Evolutionary conservation across 2,113 vertebrate species (phyloP).

Genomic region (Tachysurus vachellii): DNA sequence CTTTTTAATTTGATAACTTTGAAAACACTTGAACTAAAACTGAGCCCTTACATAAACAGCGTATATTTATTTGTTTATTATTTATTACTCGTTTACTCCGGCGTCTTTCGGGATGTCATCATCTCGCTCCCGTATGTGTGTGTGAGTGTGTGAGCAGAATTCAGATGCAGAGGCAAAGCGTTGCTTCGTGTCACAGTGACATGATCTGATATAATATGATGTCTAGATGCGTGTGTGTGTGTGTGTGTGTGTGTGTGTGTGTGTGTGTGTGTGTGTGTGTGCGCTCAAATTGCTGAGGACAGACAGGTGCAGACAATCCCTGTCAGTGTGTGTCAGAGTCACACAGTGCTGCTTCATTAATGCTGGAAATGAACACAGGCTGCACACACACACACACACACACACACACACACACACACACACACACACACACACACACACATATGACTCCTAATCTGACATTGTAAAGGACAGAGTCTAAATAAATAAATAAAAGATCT

Average conservation of each 20-base stretch:
- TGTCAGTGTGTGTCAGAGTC: slow-evolving; percentile 45
- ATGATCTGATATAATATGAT: slow-evolving; percentile 25
- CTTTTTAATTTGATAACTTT: background rate
- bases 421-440: slow-evolving; percentile 12
- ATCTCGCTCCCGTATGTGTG: background rate
- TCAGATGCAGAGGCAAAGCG: slow-evolving; percentile 12
- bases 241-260: slow-evolving; percentile 7
- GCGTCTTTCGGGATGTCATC: slow-evolving; percentile 10
- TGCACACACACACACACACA: slow-evolving; percentile 1
- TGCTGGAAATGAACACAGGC: slow-evolving; percentile 40
- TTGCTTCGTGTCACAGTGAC: slow-evolving; percentile 11
- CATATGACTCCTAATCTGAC: background rate
- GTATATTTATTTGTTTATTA: background rate
- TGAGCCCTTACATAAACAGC: background rate
- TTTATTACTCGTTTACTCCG: background rate
- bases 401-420: slow-evolving; percentile 13
- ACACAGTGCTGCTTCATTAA: slow-evolving; percentile 26
- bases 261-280: slow-evolving; percentile 32
- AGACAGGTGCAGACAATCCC: slow-evolving; percentile 49
- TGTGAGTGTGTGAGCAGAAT: slow-evolving; percentile 5
- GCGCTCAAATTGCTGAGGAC: slow-evolving; percentile 22
- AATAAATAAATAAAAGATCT: background rate
- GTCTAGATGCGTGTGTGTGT: slow-evolving; percentile 7
- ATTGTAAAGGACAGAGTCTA: background rate
- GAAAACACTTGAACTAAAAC: background rate